phyloP scores from a whole-genome alignment of 1,140 invertebrate species.

The Galendromus occidentalis region DNA sequence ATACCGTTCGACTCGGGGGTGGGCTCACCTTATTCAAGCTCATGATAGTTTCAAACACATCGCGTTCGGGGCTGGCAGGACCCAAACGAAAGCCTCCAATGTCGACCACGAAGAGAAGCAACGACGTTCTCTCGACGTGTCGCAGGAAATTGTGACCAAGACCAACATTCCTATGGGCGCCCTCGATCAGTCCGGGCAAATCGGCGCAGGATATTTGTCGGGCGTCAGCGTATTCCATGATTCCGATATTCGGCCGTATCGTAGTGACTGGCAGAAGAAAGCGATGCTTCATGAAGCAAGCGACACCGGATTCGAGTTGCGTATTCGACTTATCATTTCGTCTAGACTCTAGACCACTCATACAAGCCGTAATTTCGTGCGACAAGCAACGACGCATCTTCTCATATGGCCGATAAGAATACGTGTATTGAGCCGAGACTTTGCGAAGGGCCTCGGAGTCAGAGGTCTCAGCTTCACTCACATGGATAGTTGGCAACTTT shows the following conservation, averaged over 20 bases:
- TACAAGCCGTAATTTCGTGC: too few relatives aligned
- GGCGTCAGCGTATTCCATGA: slow-evolving; percentile 44
- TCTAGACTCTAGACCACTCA: too few relatives aligned
- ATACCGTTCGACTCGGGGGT: not conserved
- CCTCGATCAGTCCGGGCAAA: slow-evolving; percentile 84
- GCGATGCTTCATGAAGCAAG: too few relatives aligned
- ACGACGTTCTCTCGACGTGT: slow-evolving; percentile 72
- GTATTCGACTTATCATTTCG: too few relatives aligned
- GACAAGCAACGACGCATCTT: too few relatives aligned
- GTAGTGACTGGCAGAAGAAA: slow-evolving; percentile 29
- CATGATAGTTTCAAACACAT: slow-evolving; percentile 65
- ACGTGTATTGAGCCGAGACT: too few relatives aligned
- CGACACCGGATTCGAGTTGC: too few relatives aligned
- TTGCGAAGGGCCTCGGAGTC: too few relatives aligned
- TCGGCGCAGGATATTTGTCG: slow-evolving; percentile 61
- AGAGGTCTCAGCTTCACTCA: slow-evolving; percentile 29
- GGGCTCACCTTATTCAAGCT: slow-evolving; percentile 50
- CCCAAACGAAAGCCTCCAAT: slow-evolving; percentile 65
- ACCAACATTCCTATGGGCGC: slow-evolving; percentile 60
- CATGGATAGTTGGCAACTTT: slow-evolving; percentile 76
- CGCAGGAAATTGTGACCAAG: slow-evolving; percentile 44
- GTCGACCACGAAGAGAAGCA: slow-evolving; percentile 69
- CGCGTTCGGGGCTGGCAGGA: slow-evolving; percentile 39
- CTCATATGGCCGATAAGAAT: too few relatives aligned
- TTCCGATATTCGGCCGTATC: slow-evolving; percentile 31